These are phyloP conservation scores for Zophobas atratus DNA, from an alignment of 1,140 invertebrate genomes.

Conservation along the genomic window DNA sequence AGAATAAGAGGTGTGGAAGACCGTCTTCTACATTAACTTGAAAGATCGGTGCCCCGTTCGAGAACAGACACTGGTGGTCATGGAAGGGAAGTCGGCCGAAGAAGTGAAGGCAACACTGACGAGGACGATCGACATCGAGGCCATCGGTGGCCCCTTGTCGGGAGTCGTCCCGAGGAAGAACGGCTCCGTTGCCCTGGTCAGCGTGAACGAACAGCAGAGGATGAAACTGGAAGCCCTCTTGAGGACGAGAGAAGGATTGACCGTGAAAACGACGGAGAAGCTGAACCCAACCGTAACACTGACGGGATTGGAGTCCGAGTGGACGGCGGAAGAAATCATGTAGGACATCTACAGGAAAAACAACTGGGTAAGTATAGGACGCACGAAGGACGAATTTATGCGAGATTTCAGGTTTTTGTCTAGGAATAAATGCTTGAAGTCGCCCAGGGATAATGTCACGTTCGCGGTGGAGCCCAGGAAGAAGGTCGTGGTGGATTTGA, in stretches of 20 bases:
- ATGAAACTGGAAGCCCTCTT: neutral
- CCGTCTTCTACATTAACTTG: neutral
- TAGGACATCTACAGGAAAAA: neutral
- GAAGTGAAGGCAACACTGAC: neutral
- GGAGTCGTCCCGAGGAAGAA: neutral
- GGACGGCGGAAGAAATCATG: constrained; percentile 8
- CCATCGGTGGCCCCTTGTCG: neutral
- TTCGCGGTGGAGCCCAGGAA: neutral
- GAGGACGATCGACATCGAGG: neutral
- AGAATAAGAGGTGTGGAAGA: neutral
- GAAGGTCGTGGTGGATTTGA: neutral
- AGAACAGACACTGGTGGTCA: neutral
- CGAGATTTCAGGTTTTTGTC: neutral
- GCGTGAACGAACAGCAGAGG: neutral
- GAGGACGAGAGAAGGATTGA: neutral
- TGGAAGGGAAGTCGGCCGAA: neutral
- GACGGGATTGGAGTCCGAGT: neutral
- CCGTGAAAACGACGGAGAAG: neutral
- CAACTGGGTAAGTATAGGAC: neutral
- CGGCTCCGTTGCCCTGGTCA: neutral
- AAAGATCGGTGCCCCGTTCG: neutral
- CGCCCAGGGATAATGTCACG: neutral
- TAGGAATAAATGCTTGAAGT: constrained; percentile 7
- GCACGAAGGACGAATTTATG: neutral
- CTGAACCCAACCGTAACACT: neutral